Evolutionary conservation across 30 jellyfish, hydroid and myxozoan genomes (phyloP).

Genomic region (Pseudorhiza aurosa): DNA sequence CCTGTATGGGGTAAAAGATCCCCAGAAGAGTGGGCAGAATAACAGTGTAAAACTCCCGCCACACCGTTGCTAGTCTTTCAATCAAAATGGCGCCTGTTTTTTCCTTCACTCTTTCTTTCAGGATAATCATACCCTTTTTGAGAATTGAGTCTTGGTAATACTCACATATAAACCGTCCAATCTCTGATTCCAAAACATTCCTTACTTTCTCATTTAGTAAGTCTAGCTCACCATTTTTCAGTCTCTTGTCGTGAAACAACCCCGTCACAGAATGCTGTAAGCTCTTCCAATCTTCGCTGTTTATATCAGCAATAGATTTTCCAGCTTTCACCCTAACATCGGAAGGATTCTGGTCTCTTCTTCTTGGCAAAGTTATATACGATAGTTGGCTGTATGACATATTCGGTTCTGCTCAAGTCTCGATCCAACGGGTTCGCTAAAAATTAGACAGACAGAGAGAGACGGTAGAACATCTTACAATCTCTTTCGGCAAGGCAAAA

Average conservation of each 20-base stretch:
- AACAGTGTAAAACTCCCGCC: slow-evolving; percentile 84
- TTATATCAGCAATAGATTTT: slow-evolving; percentile 81
- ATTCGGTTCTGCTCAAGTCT: not conserved
- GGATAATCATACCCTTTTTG: slow-evolving; percentile 87
- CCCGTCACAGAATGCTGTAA: slow-evolving; percentile 77
- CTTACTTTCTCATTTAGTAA: slow-evolving; percentile 81
- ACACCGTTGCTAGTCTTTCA: slow-evolving; percentile 72
- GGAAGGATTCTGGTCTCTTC: slow-evolving; percentile 21
- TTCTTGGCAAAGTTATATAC: slow-evolving; percentile 48
- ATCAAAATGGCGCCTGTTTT: slow-evolving; percentile 75
- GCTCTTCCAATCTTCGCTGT: slow-evolving; percentile 89
- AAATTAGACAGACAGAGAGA: too few relatives aligned
- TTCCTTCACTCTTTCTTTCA: slow-evolving; percentile 80
- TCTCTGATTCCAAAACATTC: slow-evolving; percentile 76
- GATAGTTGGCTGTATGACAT: slow-evolving; percentile 58
- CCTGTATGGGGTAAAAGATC: slow-evolving; percentile 89
- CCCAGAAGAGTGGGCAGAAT: slow-evolving; percentile 85
- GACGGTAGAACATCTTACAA: too few relatives aligned
- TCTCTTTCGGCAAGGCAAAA: too few relatives aligned
- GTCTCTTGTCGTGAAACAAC: slow-evolving; percentile 71
- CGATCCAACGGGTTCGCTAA: too few relatives aligned
- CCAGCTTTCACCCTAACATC: slow-evolving; percentile 29
- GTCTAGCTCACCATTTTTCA: slow-evolving; percentile 78
- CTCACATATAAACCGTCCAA: slow-evolving; percentile 77
- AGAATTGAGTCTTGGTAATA: slow-evolving; percentile 82